A percentile compares a stretch with the other conserved stretches of the same genome.
phyloP scores from a whole-genome alignment of 2,797 vertebrate genomes.

The Cynopterus sphinx region DNA sequence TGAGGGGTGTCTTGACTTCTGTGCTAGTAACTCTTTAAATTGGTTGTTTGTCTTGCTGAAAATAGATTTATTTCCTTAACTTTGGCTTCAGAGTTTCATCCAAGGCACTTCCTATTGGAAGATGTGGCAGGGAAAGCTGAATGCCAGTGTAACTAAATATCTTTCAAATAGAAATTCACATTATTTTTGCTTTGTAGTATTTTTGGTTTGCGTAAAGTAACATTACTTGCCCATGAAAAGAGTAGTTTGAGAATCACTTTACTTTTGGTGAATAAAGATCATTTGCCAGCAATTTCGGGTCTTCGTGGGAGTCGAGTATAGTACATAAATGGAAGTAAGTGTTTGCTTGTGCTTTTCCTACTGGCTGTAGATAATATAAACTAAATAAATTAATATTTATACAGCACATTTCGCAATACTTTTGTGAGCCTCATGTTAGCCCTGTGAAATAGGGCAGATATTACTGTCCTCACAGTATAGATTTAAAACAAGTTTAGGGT shows the following conservation, averaged over 20 bases:
- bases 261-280: neutral
- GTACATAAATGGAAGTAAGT: neutral
- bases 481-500: neutral
- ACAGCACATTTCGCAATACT: neutral
- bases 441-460: neutral
- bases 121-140: neutral
- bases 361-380: neutral
- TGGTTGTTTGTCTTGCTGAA: neutral
- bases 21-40: constrained; percentile 60
- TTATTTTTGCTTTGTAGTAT: neutral
- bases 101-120: neutral
- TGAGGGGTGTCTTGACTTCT: neutral
- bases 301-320: neutral
- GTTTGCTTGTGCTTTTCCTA: neutral
- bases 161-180: neutral
- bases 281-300: neutral
- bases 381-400: neutral
- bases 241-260: neutral
- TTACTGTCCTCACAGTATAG: neutral
- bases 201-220: neutral
- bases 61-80: constrained; percentile 61
- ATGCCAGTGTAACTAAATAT: constrained; percentile 28
- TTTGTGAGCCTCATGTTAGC: neutral
- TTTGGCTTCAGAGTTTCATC: constrained; percentile 36
- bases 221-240: neutral